Conservation (phyloP, 2,888 invertebrate genomes). For the Chymomyza procnemis region DNA sequence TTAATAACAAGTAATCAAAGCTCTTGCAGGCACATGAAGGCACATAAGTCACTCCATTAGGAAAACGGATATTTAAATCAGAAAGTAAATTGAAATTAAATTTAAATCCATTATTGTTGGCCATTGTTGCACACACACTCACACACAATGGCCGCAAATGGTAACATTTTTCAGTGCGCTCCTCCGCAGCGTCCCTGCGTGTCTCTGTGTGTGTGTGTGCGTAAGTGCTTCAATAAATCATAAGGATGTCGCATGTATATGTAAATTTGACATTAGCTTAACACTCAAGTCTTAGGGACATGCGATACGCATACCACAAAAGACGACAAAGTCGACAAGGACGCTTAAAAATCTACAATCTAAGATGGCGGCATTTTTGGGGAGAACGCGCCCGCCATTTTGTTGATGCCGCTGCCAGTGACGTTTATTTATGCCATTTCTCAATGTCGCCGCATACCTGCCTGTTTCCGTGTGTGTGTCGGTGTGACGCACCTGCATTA, state of each 20-base stretch:
- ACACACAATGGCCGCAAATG: conserved; percentile 22
- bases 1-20: too few relatives aligned
- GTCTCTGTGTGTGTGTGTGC: background rate
- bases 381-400: conserved; percentile 3
- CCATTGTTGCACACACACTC: conserved; percentile 22
- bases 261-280: conserved; percentile 9
- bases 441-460: background rate
- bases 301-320: background rate
- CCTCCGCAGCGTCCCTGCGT: background rate
- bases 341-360: conserved; percentile 45
- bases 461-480: background rate
- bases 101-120: background rate
- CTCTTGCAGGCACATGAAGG: too few relatives aligned
- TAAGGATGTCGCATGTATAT: conserved; percentile 27
- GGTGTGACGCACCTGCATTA: conserved; percentile 36
- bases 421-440: conserved; percentile 10
- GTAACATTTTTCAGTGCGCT: conserved; percentile 36
- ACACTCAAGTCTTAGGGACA: background rate
- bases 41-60: too few relatives aligned
- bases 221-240: conserved; percentile 20
- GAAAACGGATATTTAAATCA: background rate
- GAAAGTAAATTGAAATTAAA: background rate
- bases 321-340: conserved; percentile 25
- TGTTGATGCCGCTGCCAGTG: conserved; percentile 13
- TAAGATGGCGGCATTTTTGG: background rate